Evolutionary conservation across 92 coral and sea anemone genomes (phyloP).

Genomic region (Epizoanthus scotinus): DNA sequence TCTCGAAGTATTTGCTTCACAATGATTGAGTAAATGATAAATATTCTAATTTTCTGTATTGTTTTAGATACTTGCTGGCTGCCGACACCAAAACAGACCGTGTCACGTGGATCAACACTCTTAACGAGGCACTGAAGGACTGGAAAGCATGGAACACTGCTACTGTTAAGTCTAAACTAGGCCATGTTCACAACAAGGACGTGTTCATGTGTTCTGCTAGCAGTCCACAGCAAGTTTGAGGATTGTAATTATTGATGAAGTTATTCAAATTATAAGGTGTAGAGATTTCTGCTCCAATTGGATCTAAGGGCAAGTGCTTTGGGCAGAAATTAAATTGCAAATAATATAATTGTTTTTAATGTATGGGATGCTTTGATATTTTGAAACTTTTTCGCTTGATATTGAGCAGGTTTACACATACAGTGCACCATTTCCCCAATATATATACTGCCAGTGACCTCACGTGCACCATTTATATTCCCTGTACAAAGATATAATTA

Average conservation of each 20-base stretch:
- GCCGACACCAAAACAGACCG: conserved; percentile 94
- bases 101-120: conserved; percentile 86
- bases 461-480: background rate
- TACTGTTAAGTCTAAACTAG: conserved; percentile 53
- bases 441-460: too few species aligned
- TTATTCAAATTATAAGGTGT: background rate
- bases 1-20: background rate
- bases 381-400: too few species aligned
- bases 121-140: conserved; percentile 93
- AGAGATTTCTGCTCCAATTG: background rate
- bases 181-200: conserved; percentile 56
- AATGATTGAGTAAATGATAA: background rate
- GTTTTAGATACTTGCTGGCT: conserved; percentile 81
- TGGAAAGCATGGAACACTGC: conserved; percentile 80
- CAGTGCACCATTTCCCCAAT: too few species aligned
- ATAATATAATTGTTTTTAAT: background rate
- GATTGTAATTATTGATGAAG: background rate
- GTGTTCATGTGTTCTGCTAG: conserved; percentile 56
- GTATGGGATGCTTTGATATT: background rate
- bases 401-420: too few species aligned
- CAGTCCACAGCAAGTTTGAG: conserved; percentile 37
- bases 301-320: background rate
- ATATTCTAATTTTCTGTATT: background rate
- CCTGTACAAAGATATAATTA: background rate
- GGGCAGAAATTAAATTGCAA: background rate